A percentile compares a stretch with the other conserved stretches of the same genome.
phyloP scores from a whole-genome alignment of 2,888 invertebrate species.

The Euplagia quadripunctaria region DNA sequence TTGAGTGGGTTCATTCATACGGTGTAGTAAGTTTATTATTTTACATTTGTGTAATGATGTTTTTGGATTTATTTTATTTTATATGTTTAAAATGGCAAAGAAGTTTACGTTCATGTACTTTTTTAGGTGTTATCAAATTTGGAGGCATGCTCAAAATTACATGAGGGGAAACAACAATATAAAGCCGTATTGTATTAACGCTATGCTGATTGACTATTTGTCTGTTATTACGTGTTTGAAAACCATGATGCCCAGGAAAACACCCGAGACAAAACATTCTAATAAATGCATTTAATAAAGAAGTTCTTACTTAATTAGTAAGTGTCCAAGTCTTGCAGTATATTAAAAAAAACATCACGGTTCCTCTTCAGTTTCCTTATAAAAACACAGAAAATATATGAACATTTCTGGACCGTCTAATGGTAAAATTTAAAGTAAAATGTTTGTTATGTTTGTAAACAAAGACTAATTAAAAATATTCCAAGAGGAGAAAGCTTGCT shows the following conservation, averaged over 20 bases:
- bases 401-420: constrained; percentile 13
- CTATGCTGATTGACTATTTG: too few relatives aligned
- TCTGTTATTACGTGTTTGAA: too few relatives aligned
- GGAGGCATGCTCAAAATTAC: too few relatives aligned
- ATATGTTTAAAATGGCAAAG: too few relatives aligned
- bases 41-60: not conserved
- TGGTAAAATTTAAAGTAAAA: constrained; percentile 45
- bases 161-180: too few relatives aligned
- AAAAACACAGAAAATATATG: not conserved
- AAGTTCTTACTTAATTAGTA: not conserved
- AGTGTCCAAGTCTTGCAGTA: not conserved
- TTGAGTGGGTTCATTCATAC: constrained; percentile 7
- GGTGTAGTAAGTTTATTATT: not conserved
- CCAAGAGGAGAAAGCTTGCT: constrained; percentile 39
- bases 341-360: too few relatives aligned
- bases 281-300: not conserved
- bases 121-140: too few relatives aligned
- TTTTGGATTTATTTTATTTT: not conserved
- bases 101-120: too few relatives aligned
- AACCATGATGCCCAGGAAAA: too few relatives aligned
- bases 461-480: constrained; percentile 60
- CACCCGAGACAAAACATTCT: not conserved
- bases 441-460: constrained; percentile 58
- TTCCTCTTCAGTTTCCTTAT: not conserved
- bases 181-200: too few relatives aligned